Evolutionary conservation across 2,113 vertebrate species (phyloP), one percentile per base, ranked within the genome.

Genomic region (Condylura cristata): DNA sequence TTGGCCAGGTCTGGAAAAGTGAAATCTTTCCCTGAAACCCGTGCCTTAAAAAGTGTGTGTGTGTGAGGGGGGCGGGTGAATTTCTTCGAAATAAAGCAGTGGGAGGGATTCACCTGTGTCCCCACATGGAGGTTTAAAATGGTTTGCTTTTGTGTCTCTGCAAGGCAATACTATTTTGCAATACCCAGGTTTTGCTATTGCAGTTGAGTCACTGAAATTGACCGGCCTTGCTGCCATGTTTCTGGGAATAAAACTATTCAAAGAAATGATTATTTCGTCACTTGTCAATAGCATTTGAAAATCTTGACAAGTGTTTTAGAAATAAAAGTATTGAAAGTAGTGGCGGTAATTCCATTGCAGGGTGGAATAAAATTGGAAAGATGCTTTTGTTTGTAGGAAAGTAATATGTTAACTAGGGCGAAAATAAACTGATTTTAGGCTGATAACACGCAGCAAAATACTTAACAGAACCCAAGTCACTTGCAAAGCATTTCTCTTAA

Each of bases 181-280:
- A 18, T 86, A 80, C 14, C 20, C 39, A 86, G 74, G 26, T 75
- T 93, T 96, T 93, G 51, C 68, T 90, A 22, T 72, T 53, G 41
- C 1, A 68, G 30, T 84, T 90, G 82, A 90, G 82, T 95, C 70
- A 83, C 65, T 86, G 44, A 93, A 89, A 90, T 96, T 89, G 95
- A 86, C 39, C 75, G 61, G 80, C 22, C 90, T 96, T 66, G 11
- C 26, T 86, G 22, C 41, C 34, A 2, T 66, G 63, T 92, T 95
- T 95, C 88, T 84, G 53, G 86, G 61, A 96, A 72, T 9, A 79
- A 66, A 66, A 6, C 53, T 91, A 20, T 89, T 93, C 94, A 74
- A 91, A 91, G 84, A 93, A 91, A 72, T 58, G 70, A 30, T 88
- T 84, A 84, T 44, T 74, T 86, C 76, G 84, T 68, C 58, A 84